Evolutionary conservation across 2,113 vertebrate species (phyloP).

Genomic region (Atractosteus spatula): DNA sequence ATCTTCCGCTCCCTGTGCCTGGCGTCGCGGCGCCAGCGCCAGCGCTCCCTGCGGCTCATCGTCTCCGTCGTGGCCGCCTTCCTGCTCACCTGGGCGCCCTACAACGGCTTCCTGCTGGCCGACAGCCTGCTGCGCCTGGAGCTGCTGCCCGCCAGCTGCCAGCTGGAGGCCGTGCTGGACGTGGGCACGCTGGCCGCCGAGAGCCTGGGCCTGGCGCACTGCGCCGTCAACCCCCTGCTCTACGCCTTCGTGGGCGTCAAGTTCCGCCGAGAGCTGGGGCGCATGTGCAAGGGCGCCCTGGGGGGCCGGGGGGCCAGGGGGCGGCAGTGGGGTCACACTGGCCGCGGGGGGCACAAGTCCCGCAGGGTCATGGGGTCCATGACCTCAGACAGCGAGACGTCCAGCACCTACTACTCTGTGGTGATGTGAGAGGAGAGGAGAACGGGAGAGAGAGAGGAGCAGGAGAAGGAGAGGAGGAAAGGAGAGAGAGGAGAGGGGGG

Average conservation of each 20-base stretch:
- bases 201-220: slow-evolving; percentile 69
- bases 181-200: slow-evolving; percentile 60
- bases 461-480: no score
- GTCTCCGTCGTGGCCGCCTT: slow-evolving; percentile 64
- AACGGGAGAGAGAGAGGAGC: background rate
- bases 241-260: slow-evolving; percentile 75
- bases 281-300: slow-evolving; percentile 51
- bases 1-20: slow-evolving; percentile 69
- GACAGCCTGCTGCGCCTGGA: slow-evolving; percentile 58
- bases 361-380: slow-evolving; percentile 41
- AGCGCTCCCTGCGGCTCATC: slow-evolving; percentile 61
- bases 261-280: slow-evolving; percentile 64
- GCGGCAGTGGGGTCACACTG: slow-evolving; percentile 29
- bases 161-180: slow-evolving; percentile 53
- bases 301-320: slow-evolving; percentile 33
- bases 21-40: slow-evolving; percentile 58
- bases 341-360: slow-evolving; percentile 3
- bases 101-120: slow-evolving; percentile 59
- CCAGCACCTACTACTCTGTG: slow-evolving; percentile 59
- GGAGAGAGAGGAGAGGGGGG: background rate
- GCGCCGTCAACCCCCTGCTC: slow-evolving; percentile 75
- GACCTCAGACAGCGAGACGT: slow-evolving; percentile 65
- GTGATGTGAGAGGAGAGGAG: slow-evolving; percentile 43
- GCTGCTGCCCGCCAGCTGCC: slow-evolving; percentile 43
- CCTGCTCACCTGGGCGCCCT: slow-evolving; percentile 73